A percentile compares a stretch with the other conserved stretches of the same genome.
These are phyloP conservation scores for Cheirogaleus major DNA, from an alignment of 2,797 vertebrate genomes.

Conservation along the genomic window DNA sequence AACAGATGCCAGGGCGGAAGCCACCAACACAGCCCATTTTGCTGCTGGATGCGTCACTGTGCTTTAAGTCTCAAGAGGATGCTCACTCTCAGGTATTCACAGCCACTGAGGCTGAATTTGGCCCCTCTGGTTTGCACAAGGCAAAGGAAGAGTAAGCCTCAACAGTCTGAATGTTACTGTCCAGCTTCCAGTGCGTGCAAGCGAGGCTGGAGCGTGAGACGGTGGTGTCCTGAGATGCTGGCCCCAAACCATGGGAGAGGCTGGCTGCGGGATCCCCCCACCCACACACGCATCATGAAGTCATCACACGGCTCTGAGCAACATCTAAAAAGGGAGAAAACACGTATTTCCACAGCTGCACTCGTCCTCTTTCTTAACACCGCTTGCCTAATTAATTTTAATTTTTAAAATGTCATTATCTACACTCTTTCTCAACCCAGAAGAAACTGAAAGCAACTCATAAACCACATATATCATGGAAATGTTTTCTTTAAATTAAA, in stretches of 20 bases:
- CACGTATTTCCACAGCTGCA: background rate
- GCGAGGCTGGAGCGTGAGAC: background rate
- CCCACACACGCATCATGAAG: background rate
- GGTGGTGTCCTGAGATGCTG: background rate
- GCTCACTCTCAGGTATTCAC: background rate
- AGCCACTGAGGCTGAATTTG: background rate
- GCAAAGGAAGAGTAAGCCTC: background rate
- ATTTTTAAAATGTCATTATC: slow-evolving; percentile 7
- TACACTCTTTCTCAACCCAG: background rate
- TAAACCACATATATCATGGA: background rate
- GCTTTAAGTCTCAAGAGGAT: background rate
- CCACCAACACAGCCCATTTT: background rate
- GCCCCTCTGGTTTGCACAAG: background rate
- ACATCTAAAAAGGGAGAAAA: background rate
- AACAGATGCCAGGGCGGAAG: background rate
- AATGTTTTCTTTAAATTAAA: slow-evolving; percentile 21
- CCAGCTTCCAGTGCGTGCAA: background rate
- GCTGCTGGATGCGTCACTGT: background rate
- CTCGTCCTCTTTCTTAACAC: background rate
- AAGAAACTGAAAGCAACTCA: slow-evolving; percentile 41
- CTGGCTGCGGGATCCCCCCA: background rate
- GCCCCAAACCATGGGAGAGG: background rate
- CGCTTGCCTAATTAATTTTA: background rate
- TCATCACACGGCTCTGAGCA: background rate
- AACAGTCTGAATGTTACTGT: background rate